phyloP scores from a whole-genome alignment of 1,140 invertebrate species.

The Drosophila prosaltans region DNA sequence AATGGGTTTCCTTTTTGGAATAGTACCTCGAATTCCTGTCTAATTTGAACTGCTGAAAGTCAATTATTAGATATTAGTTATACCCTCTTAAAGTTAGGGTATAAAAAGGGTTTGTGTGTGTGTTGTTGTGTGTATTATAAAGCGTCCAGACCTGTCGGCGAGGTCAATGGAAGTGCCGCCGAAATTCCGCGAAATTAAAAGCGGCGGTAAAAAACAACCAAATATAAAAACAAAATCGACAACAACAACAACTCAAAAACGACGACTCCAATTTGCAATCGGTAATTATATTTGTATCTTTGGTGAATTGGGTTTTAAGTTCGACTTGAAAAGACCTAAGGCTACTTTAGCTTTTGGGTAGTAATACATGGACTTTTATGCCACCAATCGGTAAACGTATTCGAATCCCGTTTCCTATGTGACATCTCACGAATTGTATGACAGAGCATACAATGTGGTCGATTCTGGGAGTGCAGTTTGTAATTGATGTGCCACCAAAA shows the following conservation, averaged over 20 bases:
- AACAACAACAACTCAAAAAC: constrained; percentile 26
- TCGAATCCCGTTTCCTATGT: constrained; percentile 3
- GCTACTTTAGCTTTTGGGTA: not conserved
- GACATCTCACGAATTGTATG: not conserved
- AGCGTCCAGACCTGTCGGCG: constrained; percentile 41
- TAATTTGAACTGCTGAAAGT: no score
- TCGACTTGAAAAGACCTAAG: constrained; percentile 7
- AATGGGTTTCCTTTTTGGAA: no score
- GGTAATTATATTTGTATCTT: constrained; percentile 64
- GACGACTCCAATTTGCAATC: constrained; percentile 61
- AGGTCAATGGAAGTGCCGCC: constrained; percentile 66
- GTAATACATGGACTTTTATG: constrained; percentile 40
- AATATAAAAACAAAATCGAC: constrained; percentile 5
- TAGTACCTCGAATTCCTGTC: no score
- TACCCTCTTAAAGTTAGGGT: no score
- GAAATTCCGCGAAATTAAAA: constrained; percentile 72
- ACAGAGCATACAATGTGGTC: constrained; percentile 56
- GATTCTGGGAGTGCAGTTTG: constrained; percentile 16
- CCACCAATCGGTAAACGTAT: constrained; percentile 55
- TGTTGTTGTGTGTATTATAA: constrained; percentile 30
- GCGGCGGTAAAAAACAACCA: constrained; percentile 22
- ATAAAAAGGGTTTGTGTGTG: no score
- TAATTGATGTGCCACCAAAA: constrained; percentile 59
- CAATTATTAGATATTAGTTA: no score
- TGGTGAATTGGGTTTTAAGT: constrained; percentile 2